Percentiles rank a stretch among this genome's conserved stretches.
Evolutionary conservation across 1,140 invertebrate genomes (phyloP).

Genomic region (Anastrepha obliqua): DNA sequence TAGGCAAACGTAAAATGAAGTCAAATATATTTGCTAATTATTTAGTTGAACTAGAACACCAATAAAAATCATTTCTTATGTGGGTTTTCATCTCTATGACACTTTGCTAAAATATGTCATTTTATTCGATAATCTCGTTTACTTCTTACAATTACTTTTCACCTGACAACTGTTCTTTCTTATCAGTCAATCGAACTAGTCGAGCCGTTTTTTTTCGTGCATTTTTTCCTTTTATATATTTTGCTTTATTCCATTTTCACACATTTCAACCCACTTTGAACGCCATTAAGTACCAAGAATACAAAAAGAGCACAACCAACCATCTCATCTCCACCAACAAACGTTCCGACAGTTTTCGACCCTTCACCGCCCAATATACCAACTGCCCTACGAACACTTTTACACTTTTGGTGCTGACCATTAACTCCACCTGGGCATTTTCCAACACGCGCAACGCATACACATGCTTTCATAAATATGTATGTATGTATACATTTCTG

Average conservation of each 20-base stretch:
- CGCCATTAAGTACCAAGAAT: not conserved
- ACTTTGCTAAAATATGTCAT: no score
- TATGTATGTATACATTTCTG: not conserved
- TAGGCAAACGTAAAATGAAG: not conserved
- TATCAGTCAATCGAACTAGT: slow-evolving; percentile 27
- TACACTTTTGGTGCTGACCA: slow-evolving; percentile 25
- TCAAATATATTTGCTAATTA: not conserved
- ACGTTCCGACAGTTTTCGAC: not conserved
- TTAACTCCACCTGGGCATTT: slow-evolving; percentile 42
- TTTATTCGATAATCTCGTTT: no score
- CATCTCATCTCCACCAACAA: slow-evolving; percentile 18
- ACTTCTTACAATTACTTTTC: no score
- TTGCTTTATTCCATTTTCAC: not conserved
- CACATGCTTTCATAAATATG: not conserved
- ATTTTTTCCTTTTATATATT: not conserved
- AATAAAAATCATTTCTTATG: no score
- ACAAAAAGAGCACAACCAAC: not conserved
- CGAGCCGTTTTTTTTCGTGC: not conserved
- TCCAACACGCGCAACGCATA: not conserved
- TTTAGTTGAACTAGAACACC: no score
- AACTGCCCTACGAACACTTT: not conserved
- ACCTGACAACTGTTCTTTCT: not conserved
- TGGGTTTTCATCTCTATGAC: no score
- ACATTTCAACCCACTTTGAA: not conserved
- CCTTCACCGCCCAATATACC: not conserved